Conservation (phyloP, 2,888 invertebrate species). For the Nymphalis polychloros region DNA sequence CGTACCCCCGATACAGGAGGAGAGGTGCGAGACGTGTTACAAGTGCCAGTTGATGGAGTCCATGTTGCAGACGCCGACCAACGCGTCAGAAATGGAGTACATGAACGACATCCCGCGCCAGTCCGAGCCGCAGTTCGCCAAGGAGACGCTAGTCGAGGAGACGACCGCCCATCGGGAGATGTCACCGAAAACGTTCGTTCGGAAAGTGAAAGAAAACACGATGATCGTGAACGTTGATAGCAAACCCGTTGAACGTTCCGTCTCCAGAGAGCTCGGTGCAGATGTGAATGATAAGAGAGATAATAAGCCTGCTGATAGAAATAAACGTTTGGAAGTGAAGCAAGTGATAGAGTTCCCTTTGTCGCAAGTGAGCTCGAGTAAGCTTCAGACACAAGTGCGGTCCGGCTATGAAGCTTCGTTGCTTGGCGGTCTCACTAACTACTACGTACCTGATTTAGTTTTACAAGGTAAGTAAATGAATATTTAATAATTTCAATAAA, state of each 20-base stretch:
- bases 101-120: conserved; percentile 73
- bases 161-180: conserved; percentile 47
- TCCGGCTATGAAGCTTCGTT: conserved; percentile 83
- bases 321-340: conserved; percentile 55
- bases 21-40: conserved; percentile 79
- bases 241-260: conserved; percentile 29
- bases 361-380: conserved; percentile 54
- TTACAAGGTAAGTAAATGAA: conserved; percentile 82
- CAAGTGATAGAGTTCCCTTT: conserved; percentile 82
- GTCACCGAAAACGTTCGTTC: conserved; percentile 70
- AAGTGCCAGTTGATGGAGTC: conserved; percentile 80
- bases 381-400: conserved; percentile 30
- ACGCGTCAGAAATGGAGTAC: conserved; percentile 87
- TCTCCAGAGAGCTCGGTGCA: neutral
- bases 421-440: conserved; percentile 83
- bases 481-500: neutral
- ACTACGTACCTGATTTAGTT: conserved; percentile 88
- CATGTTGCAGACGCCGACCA: conserved; percentile 87
- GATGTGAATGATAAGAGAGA: neutral
- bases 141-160: conserved; percentile 56
- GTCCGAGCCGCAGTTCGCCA: conserved; percentile 69
- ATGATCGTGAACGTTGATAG: conserved; percentile 63
- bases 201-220: conserved; percentile 70
- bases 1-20: conserved; percentile 71
- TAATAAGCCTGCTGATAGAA: conserved; percentile 34